These are phyloP conservation scores for Phainopepla nitens DNA, from an alignment of 2,113 vertebrate genomes.

Conservation along the genomic window DNA sequence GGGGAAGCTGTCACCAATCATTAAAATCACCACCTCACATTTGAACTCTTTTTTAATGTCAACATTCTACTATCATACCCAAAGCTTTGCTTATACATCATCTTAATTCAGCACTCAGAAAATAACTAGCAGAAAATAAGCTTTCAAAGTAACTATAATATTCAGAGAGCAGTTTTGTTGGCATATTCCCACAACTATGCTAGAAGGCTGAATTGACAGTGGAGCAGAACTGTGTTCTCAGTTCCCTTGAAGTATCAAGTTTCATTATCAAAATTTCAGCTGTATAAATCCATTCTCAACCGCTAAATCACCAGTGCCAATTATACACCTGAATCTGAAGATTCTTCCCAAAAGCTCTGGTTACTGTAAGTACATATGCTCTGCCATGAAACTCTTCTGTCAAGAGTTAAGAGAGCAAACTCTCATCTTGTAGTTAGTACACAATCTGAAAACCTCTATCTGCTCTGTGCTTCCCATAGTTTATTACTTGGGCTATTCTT, in stretches of 20 bases:
- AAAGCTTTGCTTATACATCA: not conserved
- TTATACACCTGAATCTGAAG: not conserved
- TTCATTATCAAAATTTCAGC: not conserved
- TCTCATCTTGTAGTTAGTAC: not conserved
- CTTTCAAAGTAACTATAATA: not conserved
- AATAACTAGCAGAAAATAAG: not conserved
- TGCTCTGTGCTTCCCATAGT: not conserved
- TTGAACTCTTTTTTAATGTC: not conserved
- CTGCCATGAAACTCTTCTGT: not conserved
- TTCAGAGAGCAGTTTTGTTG: not conserved
- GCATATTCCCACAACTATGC: not conserved
- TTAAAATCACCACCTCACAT: not conserved
- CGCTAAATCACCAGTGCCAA: not conserved
- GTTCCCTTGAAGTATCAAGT: not conserved
- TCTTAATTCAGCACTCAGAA: not conserved
- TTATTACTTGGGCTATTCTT: not conserved
- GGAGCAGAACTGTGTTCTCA: not conserved
- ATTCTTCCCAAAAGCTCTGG: not conserved
- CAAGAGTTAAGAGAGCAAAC: not conserved
- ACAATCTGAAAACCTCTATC: not conserved
- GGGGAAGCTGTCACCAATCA: fast-evolving
- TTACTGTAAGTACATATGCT: not conserved
- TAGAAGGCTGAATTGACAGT: not conserved
- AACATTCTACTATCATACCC: not conserved
- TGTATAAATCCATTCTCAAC: not conserved